These are phyloP conservation scores for Acronicta leporina DNA, from an alignment of 2,888 invertebrate species.

Conservation along the genomic window DNA sequence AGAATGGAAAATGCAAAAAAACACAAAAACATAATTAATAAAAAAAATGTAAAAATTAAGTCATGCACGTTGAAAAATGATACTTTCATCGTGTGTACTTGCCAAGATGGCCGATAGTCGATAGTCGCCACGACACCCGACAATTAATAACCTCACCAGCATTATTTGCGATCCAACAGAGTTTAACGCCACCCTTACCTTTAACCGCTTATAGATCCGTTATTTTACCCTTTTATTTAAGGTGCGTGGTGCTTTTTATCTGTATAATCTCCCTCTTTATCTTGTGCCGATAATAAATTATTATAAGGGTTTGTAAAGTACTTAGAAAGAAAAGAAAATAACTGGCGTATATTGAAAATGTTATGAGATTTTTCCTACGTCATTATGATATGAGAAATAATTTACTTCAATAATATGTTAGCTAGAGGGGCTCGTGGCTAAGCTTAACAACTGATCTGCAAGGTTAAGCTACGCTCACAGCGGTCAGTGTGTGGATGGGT, in stretches of 20 bases:
- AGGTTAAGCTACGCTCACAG: no score
- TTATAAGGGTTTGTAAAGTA: no score
- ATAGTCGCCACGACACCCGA: slow-evolving; percentile 41
- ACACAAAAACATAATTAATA: no score
- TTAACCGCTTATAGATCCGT: slow-evolving; percentile 31
- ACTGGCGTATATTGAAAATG: no score
- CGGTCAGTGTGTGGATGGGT: no score
- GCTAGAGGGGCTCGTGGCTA: no score
- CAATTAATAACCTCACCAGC: slow-evolving; percentile 40
- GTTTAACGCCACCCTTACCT: slow-evolving; percentile 6
- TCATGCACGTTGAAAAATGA: slow-evolving; percentile 38
- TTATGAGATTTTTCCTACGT: no score
- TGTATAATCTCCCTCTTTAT: background rate
- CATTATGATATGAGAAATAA: background rate
- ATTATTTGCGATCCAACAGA: slow-evolving; percentile 28
- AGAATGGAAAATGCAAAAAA: no score
- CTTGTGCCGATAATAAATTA: background rate
- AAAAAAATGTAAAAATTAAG: slow-evolving; percentile 13
- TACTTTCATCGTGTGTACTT: slow-evolving; percentile 28
- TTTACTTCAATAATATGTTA: no score
- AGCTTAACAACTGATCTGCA: no score
- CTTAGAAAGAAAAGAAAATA: no score
- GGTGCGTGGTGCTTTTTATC: slow-evolving; percentile 21
- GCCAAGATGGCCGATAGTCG: slow-evolving; percentile 36
- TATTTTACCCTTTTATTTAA: slow-evolving; percentile 39